Evolutionary conservation across 2,797 vertebrate species (phyloP), one percentile per base, ranked within the genome.

Genomic region (Etheostoma nigrum): DNA sequence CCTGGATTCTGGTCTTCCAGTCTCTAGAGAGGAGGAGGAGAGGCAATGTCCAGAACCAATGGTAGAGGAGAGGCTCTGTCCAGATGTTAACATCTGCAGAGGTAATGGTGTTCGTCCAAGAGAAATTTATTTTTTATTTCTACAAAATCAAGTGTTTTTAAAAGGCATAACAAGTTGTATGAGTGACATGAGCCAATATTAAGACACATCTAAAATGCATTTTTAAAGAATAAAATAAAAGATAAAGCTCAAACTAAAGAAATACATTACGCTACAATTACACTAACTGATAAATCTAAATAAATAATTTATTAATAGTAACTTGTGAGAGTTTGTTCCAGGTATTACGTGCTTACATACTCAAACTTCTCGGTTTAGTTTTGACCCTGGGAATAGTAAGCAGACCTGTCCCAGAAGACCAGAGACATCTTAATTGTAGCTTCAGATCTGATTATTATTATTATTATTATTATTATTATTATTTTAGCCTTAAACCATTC

Each of bases 1-100:
- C 76, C 83, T 96, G 30, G 94, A 95, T 78, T 96, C 95, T 0
- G 96, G 96, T 44, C 81, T 89, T 13, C 94, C 93, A 0, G 92
- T 96, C 67, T 47, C 68, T 0, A 88, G 79, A 6, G 78, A 82
- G 36, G 72, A 84, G 0, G 84, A 84, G 33, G 72, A 83, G 1
- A 82, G 53, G 0, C 86, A 94, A 11, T 97, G 97, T 74, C 69
- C 74, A 0, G 92, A 77, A 0, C 85, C 93, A 0, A 89, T 97
- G 74, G 84, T 74, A 0, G 95, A 97, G 74, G 94, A 95, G 33
- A 93, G 91, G 59, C 82, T 92, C 25, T 98, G 97, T 84, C 92
- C 92, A 0, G 93, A 96, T 58, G 80, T 87, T 0, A 78, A 73
- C 1, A 59, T 89, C 67, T 98, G 97, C 76, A 90, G 73, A 76